A percentile compares a stretch with the other conserved stretches of the same genome.
Conservation (phyloP, 64 coral and sea anemone species). For the Stichodactyla mertensii region DNA sequence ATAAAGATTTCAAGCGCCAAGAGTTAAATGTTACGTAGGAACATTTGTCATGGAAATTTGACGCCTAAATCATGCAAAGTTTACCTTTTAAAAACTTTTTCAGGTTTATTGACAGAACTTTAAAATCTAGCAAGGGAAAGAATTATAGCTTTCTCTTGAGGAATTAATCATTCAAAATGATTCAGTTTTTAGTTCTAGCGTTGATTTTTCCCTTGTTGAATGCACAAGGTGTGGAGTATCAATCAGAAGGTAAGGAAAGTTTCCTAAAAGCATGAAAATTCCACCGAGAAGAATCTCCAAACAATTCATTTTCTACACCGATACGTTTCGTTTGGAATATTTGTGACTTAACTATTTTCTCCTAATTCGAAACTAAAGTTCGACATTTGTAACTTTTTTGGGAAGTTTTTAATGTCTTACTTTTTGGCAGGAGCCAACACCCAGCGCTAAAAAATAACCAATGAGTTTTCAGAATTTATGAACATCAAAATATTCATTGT, state of each 20-base stretch:
- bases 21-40: not conserved
- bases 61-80: constrained; percentile 4
- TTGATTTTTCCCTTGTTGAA: not conserved
- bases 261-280: not conserved
- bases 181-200: not conserved
- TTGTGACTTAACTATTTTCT: not conserved
- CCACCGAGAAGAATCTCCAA: not conserved
- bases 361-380: too few relatives aligned
- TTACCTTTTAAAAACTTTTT: constrained; percentile 4
- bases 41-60: not conserved
- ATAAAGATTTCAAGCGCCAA: not conserved
- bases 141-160: not conserved
- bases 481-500: too few relatives aligned
- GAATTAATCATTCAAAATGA: not conserved
- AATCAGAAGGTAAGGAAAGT: not conserved
- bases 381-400: too few relatives aligned
- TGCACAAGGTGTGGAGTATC: not conserved
- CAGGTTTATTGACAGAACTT: not conserved
- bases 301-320: not conserved
- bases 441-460: too few relatives aligned
- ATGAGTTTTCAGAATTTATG: too few relatives aligned
- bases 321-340: not conserved
- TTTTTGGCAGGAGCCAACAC: too few relatives aligned
- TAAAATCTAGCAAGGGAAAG: not conserved
- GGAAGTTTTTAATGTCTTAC: too few relatives aligned